Base-by-base conservation (phyloP, 1,140 invertebrate species). In the Bactericera cockerelli region DNA sequence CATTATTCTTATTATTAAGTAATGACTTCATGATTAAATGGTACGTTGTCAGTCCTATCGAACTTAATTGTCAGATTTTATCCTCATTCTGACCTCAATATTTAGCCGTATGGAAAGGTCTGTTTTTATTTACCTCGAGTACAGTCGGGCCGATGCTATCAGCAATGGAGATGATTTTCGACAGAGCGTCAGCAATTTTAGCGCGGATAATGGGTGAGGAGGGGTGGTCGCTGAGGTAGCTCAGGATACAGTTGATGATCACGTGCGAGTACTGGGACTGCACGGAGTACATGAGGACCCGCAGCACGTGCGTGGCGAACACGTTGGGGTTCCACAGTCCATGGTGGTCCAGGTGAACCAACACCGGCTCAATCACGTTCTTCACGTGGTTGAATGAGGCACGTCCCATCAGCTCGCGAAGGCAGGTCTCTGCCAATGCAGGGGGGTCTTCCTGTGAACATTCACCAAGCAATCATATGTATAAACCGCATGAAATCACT, bases 221-320 rank as follows among this genome's bases (percentile, higher is more conserved):
- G 16, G 75, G 79, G 67, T 87, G 89, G 63, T 84, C 83, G 71
- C 93, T 89, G 59, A 98, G 74, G 74, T 98, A 93, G 61, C 81
- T 81, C 89, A 97, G 93, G 49, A 98, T 70, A 26, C 90, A 86
- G 72, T 98, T 93, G 53, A 99, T 89, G 8, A 98, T 94, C 42
- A 92, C 89, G 71, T 98, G 97, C 13, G 92, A 93, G 75, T 97
- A 95, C 74, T 98, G 93, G 55, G 89, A 88, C 87, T 94, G 74
- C 14, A 99, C 97, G 11, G 93, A 96, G 74, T 94, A 98, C 88
- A 99, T 97, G 63, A 99, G 94, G 61, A 97, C 93, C 67, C 92
- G 84, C 74, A 98, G 98, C 19, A 86, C 87, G 70, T 94, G 87
- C 54, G 96, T 89, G 8, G 94, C 94, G 78, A 98, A 98, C 58